A percentile compares a stretch with the other conserved stretches of the same genome.
These are phyloP conservation scores for Onthophagus sagittarius DNA, from an alignment of 2,888 invertebrate species.

Conservation along the genomic window DNA sequence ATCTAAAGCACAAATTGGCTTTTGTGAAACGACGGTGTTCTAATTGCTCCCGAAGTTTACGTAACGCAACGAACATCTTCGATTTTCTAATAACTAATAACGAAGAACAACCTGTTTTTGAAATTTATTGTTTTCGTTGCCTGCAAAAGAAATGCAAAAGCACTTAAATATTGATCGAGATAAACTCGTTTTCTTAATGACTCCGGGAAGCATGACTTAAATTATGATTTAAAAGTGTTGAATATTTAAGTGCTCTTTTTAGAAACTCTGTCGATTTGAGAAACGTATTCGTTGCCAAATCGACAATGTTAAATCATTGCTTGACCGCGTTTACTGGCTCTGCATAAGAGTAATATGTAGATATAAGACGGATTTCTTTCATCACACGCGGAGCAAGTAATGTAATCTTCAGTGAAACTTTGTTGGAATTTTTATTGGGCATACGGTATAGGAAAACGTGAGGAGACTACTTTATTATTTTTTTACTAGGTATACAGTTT, in stretches of 20 bases:
- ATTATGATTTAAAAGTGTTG: not conserved
- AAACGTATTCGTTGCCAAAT: not conserved
- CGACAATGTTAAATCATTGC: not conserved
- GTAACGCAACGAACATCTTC: not conserved
- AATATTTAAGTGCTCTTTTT: not conserved
- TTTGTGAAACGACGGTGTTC: not conserved
- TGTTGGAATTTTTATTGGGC: not conserved
- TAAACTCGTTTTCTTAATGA: not conserved
- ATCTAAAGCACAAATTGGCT: not conserved
- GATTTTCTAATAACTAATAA: not conserved
- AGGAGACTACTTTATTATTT: not conserved
- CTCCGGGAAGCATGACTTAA: not conserved
- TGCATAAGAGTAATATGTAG: too few species aligned
- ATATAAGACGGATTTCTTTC: not conserved
- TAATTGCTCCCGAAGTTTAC: not conserved
- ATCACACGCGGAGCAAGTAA: slow-evolving; percentile 3
- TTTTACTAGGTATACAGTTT: not conserved
- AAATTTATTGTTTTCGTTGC: not conserved
- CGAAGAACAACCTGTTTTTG: not conserved
- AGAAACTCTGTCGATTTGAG: slow-evolving; percentile 1
- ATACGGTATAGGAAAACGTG: slow-evolving; percentile 4
- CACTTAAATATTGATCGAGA: not conserved
- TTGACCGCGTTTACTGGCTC: too few species aligned
- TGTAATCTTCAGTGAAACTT: slow-evolving; percentile 7
- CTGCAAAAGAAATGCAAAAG: too few species aligned